A percentile compares a stretch with the other conserved stretches of the same genome.
These are phyloP conservation scores for Caenorhabditis japonica DNA, from an alignment of 2,888 invertebrate genomes.

Conservation along the genomic window DNA sequence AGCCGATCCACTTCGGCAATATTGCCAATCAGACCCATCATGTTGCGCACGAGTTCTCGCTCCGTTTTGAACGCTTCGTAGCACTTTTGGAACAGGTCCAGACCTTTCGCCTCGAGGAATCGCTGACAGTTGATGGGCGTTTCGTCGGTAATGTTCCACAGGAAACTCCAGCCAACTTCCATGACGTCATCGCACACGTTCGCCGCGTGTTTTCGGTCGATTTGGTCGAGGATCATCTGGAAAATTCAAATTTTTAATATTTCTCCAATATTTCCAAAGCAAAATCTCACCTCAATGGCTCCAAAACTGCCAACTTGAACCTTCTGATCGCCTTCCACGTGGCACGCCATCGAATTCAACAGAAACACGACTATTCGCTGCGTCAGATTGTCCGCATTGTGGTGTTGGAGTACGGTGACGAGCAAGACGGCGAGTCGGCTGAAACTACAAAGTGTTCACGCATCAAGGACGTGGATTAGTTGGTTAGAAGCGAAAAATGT, in stretches of 20 bases:
- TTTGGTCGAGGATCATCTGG: constrained; percentile 89
- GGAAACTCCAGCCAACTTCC: constrained; percentile 98
- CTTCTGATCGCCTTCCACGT: constrained; percentile 93
- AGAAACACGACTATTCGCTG: constrained; percentile 94
- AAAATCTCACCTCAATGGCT: constrained; percentile 80
- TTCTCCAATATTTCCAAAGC: not conserved
- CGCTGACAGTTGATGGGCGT: constrained; percentile 92
- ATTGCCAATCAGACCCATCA: constrained; percentile 95
- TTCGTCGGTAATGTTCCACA: constrained; percentile 89
- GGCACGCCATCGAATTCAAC: constrained; percentile 94
- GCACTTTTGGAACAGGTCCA: constrained; percentile 90
- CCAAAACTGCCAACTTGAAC: constrained; percentile 90
- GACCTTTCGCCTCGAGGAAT: constrained; percentile 89
- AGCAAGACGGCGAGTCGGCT: constrained; percentile 73
- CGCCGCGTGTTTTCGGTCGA: constrained; percentile 85
- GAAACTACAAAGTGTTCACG: constrained; percentile 19
- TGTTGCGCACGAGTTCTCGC: constrained; percentile 90
- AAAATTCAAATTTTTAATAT: constrained; percentile 68
- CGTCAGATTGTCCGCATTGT: constrained; percentile 86
- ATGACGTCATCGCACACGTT: constrained; percentile 92
- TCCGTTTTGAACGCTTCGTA: constrained; percentile 81
- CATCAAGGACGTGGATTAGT: not conserved
- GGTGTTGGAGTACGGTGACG: constrained; percentile 74
- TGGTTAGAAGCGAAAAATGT: too few species aligned
- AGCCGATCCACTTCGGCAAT: constrained; percentile 92